phyloP scores from a whole-genome alignment of 1,140 invertebrate genomes.

The Trichomalopsis sarcophagae region DNA sequence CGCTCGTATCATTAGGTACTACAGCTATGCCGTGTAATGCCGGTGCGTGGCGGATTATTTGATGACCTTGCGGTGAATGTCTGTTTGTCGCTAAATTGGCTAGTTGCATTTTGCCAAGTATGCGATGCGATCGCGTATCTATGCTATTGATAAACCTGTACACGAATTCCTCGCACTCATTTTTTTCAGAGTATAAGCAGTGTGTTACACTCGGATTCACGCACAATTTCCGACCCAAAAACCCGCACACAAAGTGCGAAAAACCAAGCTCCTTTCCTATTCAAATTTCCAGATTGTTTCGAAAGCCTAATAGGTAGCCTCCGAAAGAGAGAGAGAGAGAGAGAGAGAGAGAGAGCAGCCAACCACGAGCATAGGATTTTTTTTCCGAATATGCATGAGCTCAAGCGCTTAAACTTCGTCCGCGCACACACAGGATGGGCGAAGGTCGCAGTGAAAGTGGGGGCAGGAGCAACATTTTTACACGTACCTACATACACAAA shows the following conservation, averaged over 20 bases:
- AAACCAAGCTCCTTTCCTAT: neutral
- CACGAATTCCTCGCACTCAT: neutral
- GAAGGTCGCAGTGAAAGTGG: constrained; percentile 54
- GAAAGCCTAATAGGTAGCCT: too few species aligned
- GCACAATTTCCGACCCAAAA: neutral
- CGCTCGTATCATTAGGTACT: neutral
- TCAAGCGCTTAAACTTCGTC: neutral
- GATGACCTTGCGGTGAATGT: neutral
- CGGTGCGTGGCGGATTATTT: neutral
- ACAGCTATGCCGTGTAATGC: neutral
- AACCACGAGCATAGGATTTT: too few species aligned
- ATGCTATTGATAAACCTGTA: neutral
- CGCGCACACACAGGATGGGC: neutral
- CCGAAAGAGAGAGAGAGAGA: too few species aligned
- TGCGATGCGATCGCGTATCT: neutral
- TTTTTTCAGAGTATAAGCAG: neutral
- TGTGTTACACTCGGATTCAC: neutral
- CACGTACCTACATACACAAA: neutral
- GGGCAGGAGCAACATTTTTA: constrained; percentile 39
- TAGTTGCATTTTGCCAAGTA: neutral
- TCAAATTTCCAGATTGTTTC: neutral
- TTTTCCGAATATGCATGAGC: too few species aligned
- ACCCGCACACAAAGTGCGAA: neutral
- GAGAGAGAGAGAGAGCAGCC: too few species aligned
- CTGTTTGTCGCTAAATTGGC: neutral